Evolutionary conservation across 2,888 invertebrate species (phyloP), one percentile per base, ranked within the genome.

Genomic region (Sacculina carcini): DNA sequence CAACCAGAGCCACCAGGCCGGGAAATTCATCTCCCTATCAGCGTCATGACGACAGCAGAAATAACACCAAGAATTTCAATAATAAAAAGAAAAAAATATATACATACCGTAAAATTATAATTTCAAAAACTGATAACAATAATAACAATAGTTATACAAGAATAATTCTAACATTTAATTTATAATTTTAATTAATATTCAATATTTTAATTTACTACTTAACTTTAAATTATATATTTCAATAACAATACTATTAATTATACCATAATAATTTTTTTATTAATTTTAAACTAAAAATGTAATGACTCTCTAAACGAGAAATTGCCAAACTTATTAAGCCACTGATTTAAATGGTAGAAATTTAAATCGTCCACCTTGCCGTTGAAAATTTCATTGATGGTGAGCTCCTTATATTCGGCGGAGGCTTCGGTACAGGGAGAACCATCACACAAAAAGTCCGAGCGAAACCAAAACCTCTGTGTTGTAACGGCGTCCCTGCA

Each of bases 331-430:
- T 2, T 14, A n/a, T 24, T 38, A 31, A 48, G 10, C 16, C 14
- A 10, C 50, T 36, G 50, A 28, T 38, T 48, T 48, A 29, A n/a
- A 7, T 16, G 19, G 19, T 31, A 4, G 50, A 56, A 34, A 52
- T 52, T 50, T 36, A 34, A 44, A 12, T 51, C 12, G n/a, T 28
- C 7, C 50, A 56, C 67, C 61, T 85, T 84, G 62, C 96, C 98
- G 66, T 94, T 96, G 60, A 98, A 83, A 61, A 98, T 96, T 68
- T 98, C 89, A 65, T 89, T 76, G 57, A 94, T 74, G n/a, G 83
- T 81, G 79, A 96, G 82, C 60, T 79, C 72, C 1, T 48, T 44
- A 38, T 42, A 31, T 31, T 42, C 23, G 23, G 24, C 19, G n/a
- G 24, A 47, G 5, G 52, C 51, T 50, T 54, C 53, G 10, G 52